Conservation (phyloP, 2,888 invertebrate genomes). For the Macrosiphum euphorbiae region DNA sequence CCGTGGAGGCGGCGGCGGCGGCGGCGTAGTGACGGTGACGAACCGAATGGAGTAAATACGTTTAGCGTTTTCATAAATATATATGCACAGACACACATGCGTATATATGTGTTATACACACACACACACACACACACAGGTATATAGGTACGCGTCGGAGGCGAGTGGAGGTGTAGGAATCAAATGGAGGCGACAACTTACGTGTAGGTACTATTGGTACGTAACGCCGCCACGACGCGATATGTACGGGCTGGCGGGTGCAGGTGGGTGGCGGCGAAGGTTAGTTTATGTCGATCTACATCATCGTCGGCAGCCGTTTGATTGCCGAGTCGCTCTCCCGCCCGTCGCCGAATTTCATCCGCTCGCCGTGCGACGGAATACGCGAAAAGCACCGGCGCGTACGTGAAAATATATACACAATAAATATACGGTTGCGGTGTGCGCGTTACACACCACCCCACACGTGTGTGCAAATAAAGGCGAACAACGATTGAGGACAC, state of each 20-base stretch:
- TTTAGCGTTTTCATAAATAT: constrained; percentile 40
- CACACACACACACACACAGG: neutral
- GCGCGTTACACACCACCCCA: neutral
- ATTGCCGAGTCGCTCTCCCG: constrained; percentile 22
- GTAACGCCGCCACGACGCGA: neutral
- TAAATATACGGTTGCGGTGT: neutral
- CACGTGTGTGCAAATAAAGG: neutral
- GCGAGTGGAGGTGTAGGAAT: constrained; percentile 22
- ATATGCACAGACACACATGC: neutral
- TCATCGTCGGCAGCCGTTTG: constrained; percentile 24
- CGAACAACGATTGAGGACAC: neutral
- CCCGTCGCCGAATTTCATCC: neutral
- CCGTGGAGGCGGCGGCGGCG: neutral
- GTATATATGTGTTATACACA: neutral
- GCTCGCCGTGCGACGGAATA: neutral
- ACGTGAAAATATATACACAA: constrained; percentile 1
- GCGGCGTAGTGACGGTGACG: constrained; percentile 48
- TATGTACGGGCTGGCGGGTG: neutral
- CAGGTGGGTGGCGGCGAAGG: neutral
- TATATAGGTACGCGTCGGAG: neutral
- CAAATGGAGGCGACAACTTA: constrained; percentile 54
- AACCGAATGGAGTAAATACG: constrained; percentile 52
- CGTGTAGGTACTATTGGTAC: neutral
- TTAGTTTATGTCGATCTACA: constrained; percentile 60
- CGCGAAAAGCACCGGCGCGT: neutral